Conservation (phyloP, 2,797 vertebrate genomes). For the Antennarius maculatus region DNA sequence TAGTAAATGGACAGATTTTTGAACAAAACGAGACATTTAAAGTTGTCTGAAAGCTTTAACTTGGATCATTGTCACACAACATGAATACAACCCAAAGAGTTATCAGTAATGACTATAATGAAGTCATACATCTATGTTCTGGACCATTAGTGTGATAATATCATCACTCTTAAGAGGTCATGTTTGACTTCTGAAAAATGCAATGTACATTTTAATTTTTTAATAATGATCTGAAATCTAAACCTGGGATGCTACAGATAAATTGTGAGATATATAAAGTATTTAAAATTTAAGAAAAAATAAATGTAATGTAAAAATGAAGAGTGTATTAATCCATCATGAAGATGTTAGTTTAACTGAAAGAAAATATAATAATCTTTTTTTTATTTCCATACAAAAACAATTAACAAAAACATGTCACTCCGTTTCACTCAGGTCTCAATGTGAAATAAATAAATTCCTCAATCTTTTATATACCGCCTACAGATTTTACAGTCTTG, state of each 20-base stretch:
- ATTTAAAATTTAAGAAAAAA: not conserved
- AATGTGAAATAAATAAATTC: conserved; percentile 93
- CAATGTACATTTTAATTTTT: not conserved
- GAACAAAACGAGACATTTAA: not conserved
- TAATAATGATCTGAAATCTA: not conserved
- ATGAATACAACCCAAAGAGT: not conserved
- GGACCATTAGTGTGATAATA: not conserved
- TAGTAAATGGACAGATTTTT: not conserved
- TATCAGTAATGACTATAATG: not conserved
- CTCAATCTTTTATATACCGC: conserved; percentile 96
- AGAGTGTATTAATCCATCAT: not conserved
- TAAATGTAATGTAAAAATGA: not conserved
- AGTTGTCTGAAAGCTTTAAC: too few species aligned
- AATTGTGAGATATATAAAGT: too few species aligned
- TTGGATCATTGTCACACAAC: not conserved
- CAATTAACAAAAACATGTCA: conserved; percentile 23
- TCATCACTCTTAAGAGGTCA: not conserved
- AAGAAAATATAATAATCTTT: not conserved
- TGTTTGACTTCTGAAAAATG: not conserved
- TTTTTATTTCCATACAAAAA: too few species aligned
- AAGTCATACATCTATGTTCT: not conserved
- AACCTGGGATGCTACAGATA: not conserved
- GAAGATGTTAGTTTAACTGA: not conserved
- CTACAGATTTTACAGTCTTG: conserved; percentile 99
- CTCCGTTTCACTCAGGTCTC: conserved; percentile 81